A percentile compares a stretch with the other conserved stretches of the same genome.
phyloP scores from a whole-genome alignment of 2,113 vertebrate genomes.

The Danionella cerebrum region DNA sequence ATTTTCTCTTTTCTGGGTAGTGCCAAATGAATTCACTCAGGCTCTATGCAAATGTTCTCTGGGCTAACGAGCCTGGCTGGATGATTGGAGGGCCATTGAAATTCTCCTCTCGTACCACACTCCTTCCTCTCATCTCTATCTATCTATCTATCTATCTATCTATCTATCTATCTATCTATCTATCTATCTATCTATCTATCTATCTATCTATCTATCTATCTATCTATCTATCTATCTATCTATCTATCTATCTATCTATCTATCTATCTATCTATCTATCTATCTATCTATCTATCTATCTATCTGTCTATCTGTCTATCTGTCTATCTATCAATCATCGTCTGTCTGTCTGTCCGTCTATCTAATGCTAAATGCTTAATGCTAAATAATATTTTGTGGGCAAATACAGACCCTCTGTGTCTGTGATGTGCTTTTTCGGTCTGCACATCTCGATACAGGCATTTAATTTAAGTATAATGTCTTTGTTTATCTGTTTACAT shows the following conservation, averaged over 20 bases:
- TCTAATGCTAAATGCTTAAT: neutral
- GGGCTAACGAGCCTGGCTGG: slow-evolving; percentile 70
- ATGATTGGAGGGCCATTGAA: slow-evolving; percentile 74
- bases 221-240: slow-evolving; percentile 30
- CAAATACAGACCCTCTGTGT: too few species aligned
- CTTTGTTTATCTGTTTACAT: too few species aligned
- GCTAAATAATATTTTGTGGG: too few species aligned
- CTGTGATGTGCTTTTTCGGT: too few species aligned
- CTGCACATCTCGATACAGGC: too few species aligned
- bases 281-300: slow-evolving; percentile 26
- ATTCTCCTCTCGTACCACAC: slow-evolving; percentile 66
- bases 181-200: slow-evolving; percentile 14
- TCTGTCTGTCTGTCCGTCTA: neutral
- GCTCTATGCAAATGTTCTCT: slow-evolving; percentile 72
- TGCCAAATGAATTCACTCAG: slow-evolving; percentile 66
- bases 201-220: slow-evolving; percentile 51
- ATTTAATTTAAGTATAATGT: too few species aligned
- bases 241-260: neutral
- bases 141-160: slow-evolving; percentile 43
- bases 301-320: slow-evolving; percentile 38
- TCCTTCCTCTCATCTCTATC: slow-evolving; percentile 16
- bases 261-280: slow-evolving; percentile 18
- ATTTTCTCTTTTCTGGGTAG: slow-evolving; percentile 62
- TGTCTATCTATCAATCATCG: slow-evolving; percentile 29
- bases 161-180: slow-evolving; percentile 13